Evolutionary conservation across 2,113 vertebrate genomes (phyloP), one percentile per base, ranked within the genome.

Genomic region (Lagopus muta): DNA sequence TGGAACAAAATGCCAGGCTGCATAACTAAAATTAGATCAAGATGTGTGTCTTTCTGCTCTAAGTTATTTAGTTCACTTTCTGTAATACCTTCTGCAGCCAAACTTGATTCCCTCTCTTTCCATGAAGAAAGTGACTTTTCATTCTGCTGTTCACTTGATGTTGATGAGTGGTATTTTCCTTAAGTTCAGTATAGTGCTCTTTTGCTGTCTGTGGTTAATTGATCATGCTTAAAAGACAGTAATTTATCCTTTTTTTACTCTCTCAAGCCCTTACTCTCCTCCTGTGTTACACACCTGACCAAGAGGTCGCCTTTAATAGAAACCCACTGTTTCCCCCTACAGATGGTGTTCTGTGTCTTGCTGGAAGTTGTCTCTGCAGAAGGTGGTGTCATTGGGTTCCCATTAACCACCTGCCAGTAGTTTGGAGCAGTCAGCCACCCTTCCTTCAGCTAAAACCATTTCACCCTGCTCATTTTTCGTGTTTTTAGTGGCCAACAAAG

Each of bases 281-380:
- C n/a, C 47, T 4, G 0, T 10, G 4, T 13, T 24, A 27, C 12
- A 34, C 1, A 1, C 2, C 5, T 52, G 30, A 25, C 27, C 54
- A 52, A 36, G 60, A 76, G 0, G 16, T 82, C 25, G 36, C 70
- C 36, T 20, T 58, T 38, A n/a, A 3, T 2, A 6, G 30, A 38
- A 86, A 71, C 16, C 10, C 38, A 11, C 48, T 22, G 1, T 74
- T 43, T 69, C 47, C 58, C 34, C 48, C 42, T 80, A 72, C 72
- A 83, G 72, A 47, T 74, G 72, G n/a, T 28, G 18, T 67, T 86
- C 64, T 38, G 13, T 8, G 72, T 80, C 78, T 77, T 76, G 36
- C 48, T 94, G 89, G 78, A 76, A 72, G 27, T 47, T 4, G 4
- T 13, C 34, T 64, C 52, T 78, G 81, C 71, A 73, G 88, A 85